Conservation (phyloP, 1,140 invertebrate genomes). For the Globodera ellingtonae region DNA sequence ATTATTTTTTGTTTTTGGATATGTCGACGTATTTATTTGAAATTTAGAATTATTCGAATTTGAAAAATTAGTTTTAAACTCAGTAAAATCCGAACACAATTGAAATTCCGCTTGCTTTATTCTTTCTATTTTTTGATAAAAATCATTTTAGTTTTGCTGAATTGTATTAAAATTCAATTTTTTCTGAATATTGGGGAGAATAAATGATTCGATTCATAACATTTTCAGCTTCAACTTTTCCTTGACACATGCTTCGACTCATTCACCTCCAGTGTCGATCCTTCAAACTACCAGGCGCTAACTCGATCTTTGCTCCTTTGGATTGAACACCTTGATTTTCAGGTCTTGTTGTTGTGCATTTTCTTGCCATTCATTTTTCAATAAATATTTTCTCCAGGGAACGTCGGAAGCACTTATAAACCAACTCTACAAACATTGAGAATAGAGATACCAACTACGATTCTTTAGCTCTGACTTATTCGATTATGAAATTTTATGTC, state of each 20-base stretch:
- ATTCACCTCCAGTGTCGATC: slow-evolving; percentile 50
- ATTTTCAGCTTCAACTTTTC: slow-evolving; percentile 55
- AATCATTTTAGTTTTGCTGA: no score
- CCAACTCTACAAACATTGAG: slow-evolving; percentile 26
- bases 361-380: not conserved
- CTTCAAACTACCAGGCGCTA: slow-evolving; percentile 51
- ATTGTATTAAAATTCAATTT: no score
- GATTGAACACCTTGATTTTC: slow-evolving; percentile 44
- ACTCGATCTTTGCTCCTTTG: slow-evolving; percentile 51
- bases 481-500: no score
- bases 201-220: not conserved
- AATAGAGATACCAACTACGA: not conserved
- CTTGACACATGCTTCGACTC: slow-evolving; percentile 59
- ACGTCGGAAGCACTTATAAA: slow-evolving; percentile 25
- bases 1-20: no score
- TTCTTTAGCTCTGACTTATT: no score
- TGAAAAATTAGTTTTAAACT: no score
- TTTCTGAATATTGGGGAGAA: no score
- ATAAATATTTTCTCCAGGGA: slow-evolving; percentile 25
- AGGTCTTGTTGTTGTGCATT: slow-evolving; percentile 24
- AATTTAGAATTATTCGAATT: no score
- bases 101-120: no score
- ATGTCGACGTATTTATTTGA: no score
- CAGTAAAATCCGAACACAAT: no score
- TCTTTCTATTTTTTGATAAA: no score